These are phyloP conservation scores for Schizopygopsis malacanthus DNA, from an alignment of 2,797 vertebrate species.

Conservation along the genomic window DNA sequence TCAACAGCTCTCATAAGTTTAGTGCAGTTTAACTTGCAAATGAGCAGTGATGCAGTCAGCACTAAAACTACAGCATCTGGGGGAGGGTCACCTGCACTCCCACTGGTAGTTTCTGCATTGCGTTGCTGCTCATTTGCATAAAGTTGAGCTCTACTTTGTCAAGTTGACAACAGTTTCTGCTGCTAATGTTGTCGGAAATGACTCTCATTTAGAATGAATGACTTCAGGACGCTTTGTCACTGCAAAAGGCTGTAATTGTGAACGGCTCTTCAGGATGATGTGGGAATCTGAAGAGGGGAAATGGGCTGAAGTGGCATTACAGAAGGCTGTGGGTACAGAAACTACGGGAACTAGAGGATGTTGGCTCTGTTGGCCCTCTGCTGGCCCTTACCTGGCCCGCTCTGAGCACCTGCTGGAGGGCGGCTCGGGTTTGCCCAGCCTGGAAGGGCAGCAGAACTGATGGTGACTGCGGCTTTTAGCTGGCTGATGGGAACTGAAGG, in stretches of 20 bases:
- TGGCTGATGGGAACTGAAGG: conserved; percentile 48
- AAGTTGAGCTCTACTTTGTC: not conserved
- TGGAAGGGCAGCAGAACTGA: conserved; percentile 62
- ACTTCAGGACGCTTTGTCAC: not conserved
- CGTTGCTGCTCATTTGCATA: not conserved
- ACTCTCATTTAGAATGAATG: not conserved
- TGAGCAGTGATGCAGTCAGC: not conserved
- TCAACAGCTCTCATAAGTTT: not conserved
- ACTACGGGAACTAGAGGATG: not conserved
- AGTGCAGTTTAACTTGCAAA: not conserved
- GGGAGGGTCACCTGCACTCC: not conserved
- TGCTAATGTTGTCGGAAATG: not conserved
- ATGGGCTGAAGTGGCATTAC: not conserved
- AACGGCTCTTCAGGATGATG: not conserved
- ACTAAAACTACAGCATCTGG: not conserved
- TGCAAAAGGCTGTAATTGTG: not conserved
- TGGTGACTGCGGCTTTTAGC: conserved; percentile 60
- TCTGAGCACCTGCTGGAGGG: conserved; percentile 23
- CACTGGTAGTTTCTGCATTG: conserved; percentile 5
- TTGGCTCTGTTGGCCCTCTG: conserved; percentile 25
- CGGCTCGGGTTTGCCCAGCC: conserved; percentile 48
- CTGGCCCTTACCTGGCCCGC: conserved; percentile 56
- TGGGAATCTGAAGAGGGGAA: conserved; percentile 7
- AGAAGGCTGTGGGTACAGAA: not conserved
- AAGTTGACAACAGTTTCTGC: not conserved